These are phyloP conservation scores for Drosophila azteca DNA, from an alignment of 1,140 invertebrate species.

Conservation along the genomic window DNA sequence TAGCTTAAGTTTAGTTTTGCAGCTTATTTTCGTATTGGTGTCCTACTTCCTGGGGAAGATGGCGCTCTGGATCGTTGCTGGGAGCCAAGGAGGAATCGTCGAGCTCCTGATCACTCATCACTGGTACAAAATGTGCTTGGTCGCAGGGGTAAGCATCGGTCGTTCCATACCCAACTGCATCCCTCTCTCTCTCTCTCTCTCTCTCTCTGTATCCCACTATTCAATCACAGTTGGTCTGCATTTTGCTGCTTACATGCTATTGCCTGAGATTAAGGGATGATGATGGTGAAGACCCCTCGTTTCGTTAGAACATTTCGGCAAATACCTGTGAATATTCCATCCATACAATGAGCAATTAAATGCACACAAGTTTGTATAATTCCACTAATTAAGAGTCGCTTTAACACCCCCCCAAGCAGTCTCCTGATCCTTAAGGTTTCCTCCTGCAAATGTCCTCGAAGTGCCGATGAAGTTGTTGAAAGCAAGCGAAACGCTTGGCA, in stretches of 20 bases:
- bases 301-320: too few relatives aligned
- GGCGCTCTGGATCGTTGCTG: neutral
- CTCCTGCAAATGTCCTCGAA: constrained; percentile 8
- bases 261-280: too few relatives aligned
- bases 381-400: too few relatives aligned
- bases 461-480: constrained; percentile 55
- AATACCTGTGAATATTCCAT: too few relatives aligned
- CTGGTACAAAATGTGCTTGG: neutral
- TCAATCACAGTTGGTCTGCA: too few relatives aligned
- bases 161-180: neutral
- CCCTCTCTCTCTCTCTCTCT: too few relatives aligned
- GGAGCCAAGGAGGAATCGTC: neutral
- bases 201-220: too few relatives aligned
- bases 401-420: constrained; percentile 5
- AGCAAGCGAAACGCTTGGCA: constrained; percentile 8
- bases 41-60: constrained; percentile 25
- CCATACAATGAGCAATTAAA: too few relatives aligned
- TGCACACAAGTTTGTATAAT: too few relatives aligned
- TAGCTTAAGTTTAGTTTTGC: too few relatives aligned
- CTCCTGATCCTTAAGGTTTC: neutral
- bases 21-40: constrained; percentile 14
- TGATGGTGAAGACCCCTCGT: too few relatives aligned
- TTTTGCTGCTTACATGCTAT: too few relatives aligned
- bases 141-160: neutral
- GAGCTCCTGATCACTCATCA: neutral